A percentile compares a stretch with the other conserved stretches of the same genome.
Conservation (phyloP, 1,140 invertebrate species). For the Dufourea novaeangliae region DNA sequence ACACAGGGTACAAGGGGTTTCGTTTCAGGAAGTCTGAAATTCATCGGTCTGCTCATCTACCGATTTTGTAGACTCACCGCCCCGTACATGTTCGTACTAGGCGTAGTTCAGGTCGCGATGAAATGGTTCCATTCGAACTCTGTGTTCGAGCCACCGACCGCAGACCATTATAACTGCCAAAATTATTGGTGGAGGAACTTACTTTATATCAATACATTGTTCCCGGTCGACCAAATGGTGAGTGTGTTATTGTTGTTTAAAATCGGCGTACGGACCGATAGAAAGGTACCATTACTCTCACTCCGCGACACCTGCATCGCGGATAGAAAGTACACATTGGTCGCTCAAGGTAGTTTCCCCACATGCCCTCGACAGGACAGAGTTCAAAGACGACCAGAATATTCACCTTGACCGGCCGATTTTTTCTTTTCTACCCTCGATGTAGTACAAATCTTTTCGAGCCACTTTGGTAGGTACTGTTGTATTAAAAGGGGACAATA, state of each 20-base stretch:
- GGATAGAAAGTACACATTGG: too few relatives aligned
- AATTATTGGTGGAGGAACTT: conserved; percentile 94
- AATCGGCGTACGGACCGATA: background rate
- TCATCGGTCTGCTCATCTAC: conserved; percentile 90
- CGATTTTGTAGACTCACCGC: conserved; percentile 90
- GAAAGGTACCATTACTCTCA: too few relatives aligned
- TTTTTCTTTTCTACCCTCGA: background rate
- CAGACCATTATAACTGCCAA: conserved; percentile 90
- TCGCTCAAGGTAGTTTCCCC: too few relatives aligned
- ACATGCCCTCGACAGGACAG: too few relatives aligned
- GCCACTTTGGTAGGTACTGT: background rate
- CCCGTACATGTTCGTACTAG: conserved; percentile 91
- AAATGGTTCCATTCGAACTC: conserved; percentile 91
- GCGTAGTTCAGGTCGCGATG: conserved; percentile 89
- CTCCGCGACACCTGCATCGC: too few relatives aligned
- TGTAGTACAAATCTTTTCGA: background rate
- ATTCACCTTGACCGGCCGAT: background rate
- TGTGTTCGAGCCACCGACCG: conserved; percentile 90
- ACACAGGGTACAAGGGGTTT: conserved; percentile 88
- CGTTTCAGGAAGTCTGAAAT: conserved; percentile 87
- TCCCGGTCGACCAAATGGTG: conserved; percentile 93
- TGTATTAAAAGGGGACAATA: background rate
- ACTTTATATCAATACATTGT: conserved; percentile 92
- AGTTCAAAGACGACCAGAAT: too few relatives aligned
- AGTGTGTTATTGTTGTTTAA: conserved; percentile 55